Evolutionary conservation across 2,113 vertebrate species (phyloP).

Genomic region (Tangachromis dhanisi): DNA sequence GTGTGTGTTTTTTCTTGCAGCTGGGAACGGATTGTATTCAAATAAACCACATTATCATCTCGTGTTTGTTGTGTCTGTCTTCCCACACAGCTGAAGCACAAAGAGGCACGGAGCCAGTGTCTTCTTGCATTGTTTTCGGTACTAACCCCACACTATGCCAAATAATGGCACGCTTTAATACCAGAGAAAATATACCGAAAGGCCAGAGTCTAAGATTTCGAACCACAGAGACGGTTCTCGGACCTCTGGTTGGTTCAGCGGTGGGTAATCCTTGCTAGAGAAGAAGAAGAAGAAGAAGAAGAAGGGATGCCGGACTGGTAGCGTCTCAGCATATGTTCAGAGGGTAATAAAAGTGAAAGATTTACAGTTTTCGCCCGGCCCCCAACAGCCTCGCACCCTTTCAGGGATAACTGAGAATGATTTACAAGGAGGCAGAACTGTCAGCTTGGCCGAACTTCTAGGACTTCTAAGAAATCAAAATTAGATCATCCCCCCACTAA

Average conservation of each 20-base stretch:
- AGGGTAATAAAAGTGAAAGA: slow-evolving; percentile 99
- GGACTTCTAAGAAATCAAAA: slow-evolving; percentile 41
- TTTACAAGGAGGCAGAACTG: slow-evolving; percentile 94
- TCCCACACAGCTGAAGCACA: slow-evolving; percentile 28
- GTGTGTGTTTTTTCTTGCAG: background rate
- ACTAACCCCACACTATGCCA: background rate
- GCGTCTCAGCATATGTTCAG: slow-evolving; percentile 96
- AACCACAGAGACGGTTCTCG: slow-evolving; percentile 9
- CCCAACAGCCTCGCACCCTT: slow-evolving; percentile 95
- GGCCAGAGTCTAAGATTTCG: slow-evolving; percentile 1
- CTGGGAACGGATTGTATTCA: slow-evolving; percentile 55
- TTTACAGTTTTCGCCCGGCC: slow-evolving; percentile 97
- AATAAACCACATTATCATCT: slow-evolving; percentile 59
- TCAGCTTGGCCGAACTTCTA: slow-evolving; percentile 83
- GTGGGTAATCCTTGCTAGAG: slow-evolving; percentile 69
- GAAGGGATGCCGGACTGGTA: slow-evolving; percentile 85
- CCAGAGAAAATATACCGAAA: background rate
- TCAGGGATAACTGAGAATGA: slow-evolving; percentile 98
- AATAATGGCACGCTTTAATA: background rate
- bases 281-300: slow-evolving; percentile 4
- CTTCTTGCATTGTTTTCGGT: slow-evolving; percentile 18
- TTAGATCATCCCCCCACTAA: slow-evolving; percentile 13
- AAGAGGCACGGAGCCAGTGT: background rate
- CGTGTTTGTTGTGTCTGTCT: slow-evolving; percentile 53
- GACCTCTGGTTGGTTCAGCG: slow-evolving; percentile 74